phyloP scores from a whole-genome alignment of 2,888 invertebrate species.

The Punctoribates punctum region DNA sequence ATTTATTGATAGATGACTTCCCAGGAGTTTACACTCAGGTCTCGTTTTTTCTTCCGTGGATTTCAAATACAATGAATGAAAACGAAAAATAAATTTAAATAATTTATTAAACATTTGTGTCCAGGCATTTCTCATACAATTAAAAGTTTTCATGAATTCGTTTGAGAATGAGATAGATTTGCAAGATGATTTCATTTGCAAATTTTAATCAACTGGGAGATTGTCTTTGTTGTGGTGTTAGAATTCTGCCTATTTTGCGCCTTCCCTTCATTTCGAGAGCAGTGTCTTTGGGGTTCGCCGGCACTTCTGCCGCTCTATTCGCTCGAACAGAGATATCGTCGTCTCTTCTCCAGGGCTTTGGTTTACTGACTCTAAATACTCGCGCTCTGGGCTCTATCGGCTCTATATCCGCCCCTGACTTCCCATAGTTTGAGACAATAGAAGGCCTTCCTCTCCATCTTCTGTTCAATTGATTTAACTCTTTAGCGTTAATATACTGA shows the following conservation, averaged over 20 bases:
- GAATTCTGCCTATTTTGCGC: neutral
- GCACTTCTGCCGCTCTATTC: neutral
- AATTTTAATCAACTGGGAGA: too few species aligned
- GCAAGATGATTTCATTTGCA: too few species aligned
- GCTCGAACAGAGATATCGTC: neutral
- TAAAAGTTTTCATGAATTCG: neutral
- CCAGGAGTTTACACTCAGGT: slow-evolving; percentile 20
- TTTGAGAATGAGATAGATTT: too few species aligned
- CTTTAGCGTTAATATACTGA: too few species aligned
- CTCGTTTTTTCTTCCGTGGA: slow-evolving; percentile 1
- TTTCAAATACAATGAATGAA: neutral
- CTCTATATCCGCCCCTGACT: too few species aligned
- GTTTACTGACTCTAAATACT: neutral
- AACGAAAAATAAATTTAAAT: neutral
- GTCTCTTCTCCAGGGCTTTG: slow-evolving; percentile 14
- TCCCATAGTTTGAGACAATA: too few species aligned
- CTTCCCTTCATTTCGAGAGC: neutral
- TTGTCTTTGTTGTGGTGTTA: too few species aligned
- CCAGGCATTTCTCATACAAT: too few species aligned
- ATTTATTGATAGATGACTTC: neutral
- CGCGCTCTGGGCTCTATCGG: neutral
- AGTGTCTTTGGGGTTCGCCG: neutral
- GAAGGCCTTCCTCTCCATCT: too few species aligned
- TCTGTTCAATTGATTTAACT: too few species aligned
- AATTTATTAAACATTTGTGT: neutral